Conservation (phyloP, 2,797 vertebrate genomes). For the Anisognathus igniventris region DNA sequence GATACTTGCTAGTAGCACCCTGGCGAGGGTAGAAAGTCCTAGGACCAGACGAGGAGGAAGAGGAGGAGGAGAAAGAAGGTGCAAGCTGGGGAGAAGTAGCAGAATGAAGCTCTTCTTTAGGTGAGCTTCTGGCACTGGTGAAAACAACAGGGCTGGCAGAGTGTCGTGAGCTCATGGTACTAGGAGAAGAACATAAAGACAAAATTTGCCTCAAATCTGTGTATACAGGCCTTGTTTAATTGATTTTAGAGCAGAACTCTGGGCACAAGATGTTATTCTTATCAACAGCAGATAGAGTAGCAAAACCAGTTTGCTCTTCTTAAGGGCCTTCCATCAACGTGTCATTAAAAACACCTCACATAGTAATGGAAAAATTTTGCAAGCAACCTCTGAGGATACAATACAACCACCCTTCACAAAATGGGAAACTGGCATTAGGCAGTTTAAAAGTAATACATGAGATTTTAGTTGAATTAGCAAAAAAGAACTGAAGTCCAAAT, state of each 20-base stretch:
- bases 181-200: slow-evolving; percentile 67
- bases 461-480: not conserved
- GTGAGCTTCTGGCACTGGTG: slow-evolving; percentile 86
- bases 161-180: slow-evolving; percentile 87
- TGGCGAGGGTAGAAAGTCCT: slow-evolving; percentile 97
- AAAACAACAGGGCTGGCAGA: slow-evolving; percentile 86
- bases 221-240: not conserved
- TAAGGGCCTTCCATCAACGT: not conserved
- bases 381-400: not conserved
- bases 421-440: not conserved
- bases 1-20: slow-evolving; percentile 95
- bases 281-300: accelerated
- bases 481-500: not conserved
- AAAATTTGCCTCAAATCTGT: not conserved
- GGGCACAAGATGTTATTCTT: not conserved
- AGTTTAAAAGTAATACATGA: not conserved
- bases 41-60: slow-evolving; percentile 81
- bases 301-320: not conserved
- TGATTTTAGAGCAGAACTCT: not conserved
- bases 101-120: slow-evolving; percentile 83
- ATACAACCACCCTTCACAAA: not conserved
- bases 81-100: slow-evolving; percentile 80
- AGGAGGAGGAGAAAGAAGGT: slow-evolving; percentile 83
- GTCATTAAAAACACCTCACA: not conserved
- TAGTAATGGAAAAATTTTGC: not conserved